Percentiles rank a stretch among this genome's conserved stretches.
Evolutionary conservation across 2,797 vertebrate genomes (phyloP).

Genomic region (Crenichthys baileyi): DNA sequence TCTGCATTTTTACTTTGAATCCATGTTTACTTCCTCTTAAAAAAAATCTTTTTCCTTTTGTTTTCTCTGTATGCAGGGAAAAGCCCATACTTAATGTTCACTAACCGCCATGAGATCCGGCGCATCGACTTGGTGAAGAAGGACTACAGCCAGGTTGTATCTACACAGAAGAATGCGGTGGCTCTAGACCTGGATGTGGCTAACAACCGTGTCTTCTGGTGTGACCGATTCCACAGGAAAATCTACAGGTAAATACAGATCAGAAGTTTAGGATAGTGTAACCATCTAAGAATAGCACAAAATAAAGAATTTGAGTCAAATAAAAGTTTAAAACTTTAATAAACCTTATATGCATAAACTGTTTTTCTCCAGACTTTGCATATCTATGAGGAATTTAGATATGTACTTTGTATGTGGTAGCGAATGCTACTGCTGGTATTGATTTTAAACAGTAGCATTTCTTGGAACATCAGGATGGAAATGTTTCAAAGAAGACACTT

Average conservation of each 20-base stretch:
- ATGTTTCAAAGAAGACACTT: neutral
- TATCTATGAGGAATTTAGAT: neutral
- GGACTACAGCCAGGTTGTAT: constrained; percentile 93
- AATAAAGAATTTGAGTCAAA: neutral
- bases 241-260: constrained; percentile 89
- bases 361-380: neutral
- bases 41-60: neutral
- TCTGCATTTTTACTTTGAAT: neutral
- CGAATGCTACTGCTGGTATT: neutral
- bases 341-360: neutral
- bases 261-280: neutral
- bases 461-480: neutral
- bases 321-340: neutral
- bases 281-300: neutral
- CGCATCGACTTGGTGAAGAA: constrained; percentile 93
- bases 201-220: constrained; percentile 95
- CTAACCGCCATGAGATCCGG: constrained; percentile 95
- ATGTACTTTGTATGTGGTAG: neutral
- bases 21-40: neutral
- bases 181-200: constrained; percentile 93
- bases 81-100: constrained; percentile 94
- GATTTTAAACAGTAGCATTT: neutral
- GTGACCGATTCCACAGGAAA: constrained; percentile 93
- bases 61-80: constrained; percentile 79
- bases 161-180: constrained; percentile 94